Evolutionary conservation across 2,113 vertebrate species (phyloP).

Genomic region (Labeo catla): DNA sequence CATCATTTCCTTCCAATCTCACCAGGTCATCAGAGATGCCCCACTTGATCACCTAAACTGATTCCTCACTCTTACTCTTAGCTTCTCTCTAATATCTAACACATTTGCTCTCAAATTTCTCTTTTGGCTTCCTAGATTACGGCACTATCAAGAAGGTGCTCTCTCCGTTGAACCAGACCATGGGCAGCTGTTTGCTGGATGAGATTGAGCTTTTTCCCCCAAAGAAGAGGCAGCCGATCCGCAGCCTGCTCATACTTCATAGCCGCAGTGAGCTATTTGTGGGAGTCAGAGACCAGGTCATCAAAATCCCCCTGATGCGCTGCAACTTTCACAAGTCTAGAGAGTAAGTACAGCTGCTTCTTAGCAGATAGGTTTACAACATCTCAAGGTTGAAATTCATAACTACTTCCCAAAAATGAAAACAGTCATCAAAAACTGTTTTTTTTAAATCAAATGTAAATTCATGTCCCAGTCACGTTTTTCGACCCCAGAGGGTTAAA

Average conservation of each 20-base stretch:
- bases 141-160: constrained; percentile 96
- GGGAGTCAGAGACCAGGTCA: constrained; percentile 89
- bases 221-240: constrained; percentile 82
- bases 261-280: constrained; percentile 93
- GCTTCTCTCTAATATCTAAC: not conserved
- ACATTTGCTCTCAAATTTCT: constrained; percentile 39
- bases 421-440: not conserved
- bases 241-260: constrained; percentile 91
- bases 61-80: constrained; percentile 1
- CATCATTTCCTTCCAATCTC: constrained; percentile 29
- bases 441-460: no score
- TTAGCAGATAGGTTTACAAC: no score
- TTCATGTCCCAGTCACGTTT: no score
- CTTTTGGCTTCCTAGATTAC: constrained; percentile 79
- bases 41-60: constrained; percentile 52
- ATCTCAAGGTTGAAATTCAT: not conserved
- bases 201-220: constrained; percentile 90
- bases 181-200: constrained; percentile 90
- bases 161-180: constrained; percentile 85
- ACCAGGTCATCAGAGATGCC: constrained; percentile 12
- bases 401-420: not conserved
- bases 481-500: no score
- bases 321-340: constrained; percentile 88
- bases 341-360: constrained; percentile 79
- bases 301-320: constrained; percentile 92